Percentiles rank a stretch among this genome's conserved stretches.
Conservation (phyloP, 2,888 invertebrate genomes). For the Adineta ricciae region DNA sequence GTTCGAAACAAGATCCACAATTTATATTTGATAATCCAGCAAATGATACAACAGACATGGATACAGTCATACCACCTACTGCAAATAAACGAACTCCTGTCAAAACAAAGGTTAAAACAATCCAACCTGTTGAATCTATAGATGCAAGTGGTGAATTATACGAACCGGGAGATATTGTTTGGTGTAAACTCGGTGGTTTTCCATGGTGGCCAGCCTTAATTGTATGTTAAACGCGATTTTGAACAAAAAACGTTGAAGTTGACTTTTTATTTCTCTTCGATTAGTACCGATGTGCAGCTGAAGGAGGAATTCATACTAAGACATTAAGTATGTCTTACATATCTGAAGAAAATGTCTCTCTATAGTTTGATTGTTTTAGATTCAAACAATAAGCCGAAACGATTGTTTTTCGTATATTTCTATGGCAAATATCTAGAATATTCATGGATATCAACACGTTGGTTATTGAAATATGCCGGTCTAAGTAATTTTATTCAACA, state of each 20-base stretch:
- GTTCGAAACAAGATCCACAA: conserved; percentile 18
- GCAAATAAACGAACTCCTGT: neutral
- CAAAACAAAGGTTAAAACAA: neutral
- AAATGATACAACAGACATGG: neutral
- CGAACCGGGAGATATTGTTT: conserved; percentile 10
- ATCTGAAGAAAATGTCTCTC: neutral
- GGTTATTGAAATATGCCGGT: conserved; percentile 29
- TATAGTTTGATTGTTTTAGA: neutral
- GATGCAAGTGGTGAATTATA: neutral
- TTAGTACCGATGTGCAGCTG: neutral
- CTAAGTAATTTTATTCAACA: conserved; percentile 26
- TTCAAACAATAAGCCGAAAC: neutral
- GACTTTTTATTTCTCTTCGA: neutral
- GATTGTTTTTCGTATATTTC: conserved; percentile 22
- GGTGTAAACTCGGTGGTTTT: neutral
- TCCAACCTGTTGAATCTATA: neutral
- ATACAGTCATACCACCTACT: neutral
- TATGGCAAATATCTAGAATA: conserved; percentile 23
- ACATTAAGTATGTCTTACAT: neutral
- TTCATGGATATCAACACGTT: conserved; percentile 23
- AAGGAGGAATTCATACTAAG: neutral
- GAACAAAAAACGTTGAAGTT: neutral
- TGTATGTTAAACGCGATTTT: neutral
- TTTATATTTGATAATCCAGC: neutral
- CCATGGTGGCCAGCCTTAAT: conserved; percentile 22